Evolutionary conservation across 2,113 vertebrate species (phyloP).

Genomic region (Apistogramma diplotaenia): DNA sequence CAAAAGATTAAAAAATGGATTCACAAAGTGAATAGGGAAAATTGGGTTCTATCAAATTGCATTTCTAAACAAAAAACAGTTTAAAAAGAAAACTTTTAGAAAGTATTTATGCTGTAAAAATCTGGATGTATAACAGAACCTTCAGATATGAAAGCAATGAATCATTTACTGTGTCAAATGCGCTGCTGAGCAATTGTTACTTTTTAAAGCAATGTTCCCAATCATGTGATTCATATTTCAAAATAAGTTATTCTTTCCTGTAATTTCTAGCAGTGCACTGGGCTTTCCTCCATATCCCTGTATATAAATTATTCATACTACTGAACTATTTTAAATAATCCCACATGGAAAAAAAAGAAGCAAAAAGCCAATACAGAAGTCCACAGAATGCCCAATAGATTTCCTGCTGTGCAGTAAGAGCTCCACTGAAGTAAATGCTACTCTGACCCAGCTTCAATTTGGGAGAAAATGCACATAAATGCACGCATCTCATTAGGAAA

Average conservation of each 20-base stretch:
- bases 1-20: background rate
- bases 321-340: background rate
- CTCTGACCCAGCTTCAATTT: background rate
- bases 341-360: background rate
- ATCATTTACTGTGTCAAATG: background rate
- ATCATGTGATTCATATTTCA: background rate
- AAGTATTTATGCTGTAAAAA: background rate
- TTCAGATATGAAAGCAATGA: background rate
- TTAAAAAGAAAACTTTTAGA: background rate
- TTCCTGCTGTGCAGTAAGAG: background rate
- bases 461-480: background rate
- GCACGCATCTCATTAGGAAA: background rate
- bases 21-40: background rate
- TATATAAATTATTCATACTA: background rate
- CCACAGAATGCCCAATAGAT: background rate
- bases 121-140: background rate
- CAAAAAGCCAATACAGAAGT: background rate
- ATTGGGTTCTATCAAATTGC: background rate
- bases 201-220: background rate
- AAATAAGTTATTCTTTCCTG: background rate
- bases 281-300: background rate
- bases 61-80: background rate
- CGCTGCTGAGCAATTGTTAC: background rate
- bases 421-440: background rate
- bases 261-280: background rate